Evolutionary conservation across 2,113 vertebrate genomes (phyloP), one percentile per base, ranked within the genome.

Genomic region (Aythya baeri): DNA sequence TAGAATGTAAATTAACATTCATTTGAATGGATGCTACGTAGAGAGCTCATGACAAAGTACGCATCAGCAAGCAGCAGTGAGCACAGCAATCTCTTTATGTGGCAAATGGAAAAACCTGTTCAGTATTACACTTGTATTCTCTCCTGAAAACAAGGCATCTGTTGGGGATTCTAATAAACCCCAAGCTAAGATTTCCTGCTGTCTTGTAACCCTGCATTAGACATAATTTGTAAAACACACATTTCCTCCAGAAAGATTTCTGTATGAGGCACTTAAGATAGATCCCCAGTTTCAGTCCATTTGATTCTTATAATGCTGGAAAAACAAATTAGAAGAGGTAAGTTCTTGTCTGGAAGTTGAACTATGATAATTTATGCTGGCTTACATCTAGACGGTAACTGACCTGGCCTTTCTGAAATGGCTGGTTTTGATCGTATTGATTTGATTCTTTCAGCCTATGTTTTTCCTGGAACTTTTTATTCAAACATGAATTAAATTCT

Each of bases 61-160:
- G 92, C 88, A 93, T 79, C 86, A 78, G 88, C 85, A 88, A 94
- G 88, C 88, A 92, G 93, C 88, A 91, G 77, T 12, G 77, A 78
- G 80, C 86, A 79, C 62, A 54, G 92, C 66, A 84, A 88, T 82
- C 65, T 54, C 90, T 90, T 87, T 74, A 74, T 78, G 88, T 92
- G 83, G 91, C 88, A 95, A 92, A 89, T 26, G 84, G 96, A 77
- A 94, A 93, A 96, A 95, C 91, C 93, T 96, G 93, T 82, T 95
- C 92, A 38, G 74, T 63, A 76, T 93, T 84, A 73, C 62, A 41
- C 57, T 89, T 83, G 81, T 91, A 71, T 95, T 95, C 73, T 95
- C 86, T 87, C 62, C 70, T 82, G 93, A 63, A 96, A 93, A 70
- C 27, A 20, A n/a, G 31, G 58, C 81, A 72, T 96, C 93, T 93